Conservation (phyloP, 2,797 vertebrate species). For the Luscinia luscinia region DNA sequence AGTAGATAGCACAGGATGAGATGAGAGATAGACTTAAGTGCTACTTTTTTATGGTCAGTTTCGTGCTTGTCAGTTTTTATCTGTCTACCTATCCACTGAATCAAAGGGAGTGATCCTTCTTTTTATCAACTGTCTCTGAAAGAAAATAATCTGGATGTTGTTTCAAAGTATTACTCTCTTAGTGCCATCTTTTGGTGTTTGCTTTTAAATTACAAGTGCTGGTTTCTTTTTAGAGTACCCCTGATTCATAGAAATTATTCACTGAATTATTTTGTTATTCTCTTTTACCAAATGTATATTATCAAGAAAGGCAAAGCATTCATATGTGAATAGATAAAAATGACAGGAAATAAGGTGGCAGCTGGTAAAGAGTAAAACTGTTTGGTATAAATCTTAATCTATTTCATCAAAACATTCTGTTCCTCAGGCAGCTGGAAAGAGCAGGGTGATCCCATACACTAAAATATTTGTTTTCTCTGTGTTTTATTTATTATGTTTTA, state of each 20-base stretch:
- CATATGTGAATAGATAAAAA: conserved; percentile 30
- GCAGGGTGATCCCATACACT: conserved; percentile 19
- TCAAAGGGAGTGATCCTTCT: neutral
- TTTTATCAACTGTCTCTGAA: neutral
- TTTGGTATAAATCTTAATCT: conserved; percentile 41
- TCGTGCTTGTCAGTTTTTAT: neutral
- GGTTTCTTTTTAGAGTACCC: neutral
- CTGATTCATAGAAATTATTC: neutral
- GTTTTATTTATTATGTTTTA: conserved; percentile 52
- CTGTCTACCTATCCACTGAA: neutral
- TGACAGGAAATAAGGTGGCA: conserved; percentile 52
- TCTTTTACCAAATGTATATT: neutral
- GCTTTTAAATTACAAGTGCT: neutral
- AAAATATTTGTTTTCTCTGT: conserved; percentile 66
- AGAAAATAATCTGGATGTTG: conserved; percentile 12
- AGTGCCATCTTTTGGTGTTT: neutral
- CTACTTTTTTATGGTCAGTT: neutral
- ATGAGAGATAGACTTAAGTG: neutral
- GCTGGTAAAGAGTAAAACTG: conserved; percentile 49
- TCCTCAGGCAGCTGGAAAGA: conserved; percentile 27
- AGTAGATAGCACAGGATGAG: neutral
- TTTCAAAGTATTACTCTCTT: neutral
- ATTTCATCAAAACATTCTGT: conserved; percentile 66
- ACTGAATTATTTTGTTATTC: neutral
- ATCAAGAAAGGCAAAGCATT: conserved; percentile 36